A percentile compares a stretch with the other conserved stretches of the same genome.
Evolutionary conservation across 2,888 invertebrate genomes (phyloP).

Genomic region (Dendrolimus pini): DNA sequence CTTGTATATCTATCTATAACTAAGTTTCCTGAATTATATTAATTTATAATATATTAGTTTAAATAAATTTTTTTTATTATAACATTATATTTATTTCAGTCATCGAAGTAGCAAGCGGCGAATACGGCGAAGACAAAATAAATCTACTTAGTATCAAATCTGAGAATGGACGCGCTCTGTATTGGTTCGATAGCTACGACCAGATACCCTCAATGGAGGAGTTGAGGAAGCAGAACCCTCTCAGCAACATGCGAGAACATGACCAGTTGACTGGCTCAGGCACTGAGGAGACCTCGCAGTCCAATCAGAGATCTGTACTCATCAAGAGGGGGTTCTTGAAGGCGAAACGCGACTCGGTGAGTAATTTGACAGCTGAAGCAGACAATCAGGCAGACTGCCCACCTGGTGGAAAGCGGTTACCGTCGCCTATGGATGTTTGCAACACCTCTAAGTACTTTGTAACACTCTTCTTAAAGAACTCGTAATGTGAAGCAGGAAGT

Average conservation of each 20-base stretch:
- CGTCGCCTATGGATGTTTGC: no score
- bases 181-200: slow-evolving; percentile 81
- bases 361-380: slow-evolving; percentile 12
- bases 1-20: no score
- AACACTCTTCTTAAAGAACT: no score
- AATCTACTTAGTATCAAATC: slow-evolving; percentile 79
- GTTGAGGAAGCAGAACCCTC: slow-evolving; percentile 73
- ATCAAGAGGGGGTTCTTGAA: slow-evolving; percentile 84
- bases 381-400: no score
- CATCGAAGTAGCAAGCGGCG: slow-evolving; percentile 94
- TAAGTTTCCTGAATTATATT: no score
- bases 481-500: no score
- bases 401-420: no score
- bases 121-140: slow-evolving; percentile 90
- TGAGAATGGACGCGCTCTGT: slow-evolving; percentile 81
- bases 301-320: slow-evolving; percentile 83
- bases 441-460: no score
- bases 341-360: slow-evolving; percentile 83
- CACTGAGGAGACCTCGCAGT: slow-evolving; percentile 82
- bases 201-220: slow-evolving; percentile 74
- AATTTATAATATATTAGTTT: no score
- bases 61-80: no score
- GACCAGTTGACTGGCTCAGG: slow-evolving; percentile 38
- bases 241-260: slow-evolving; percentile 60
- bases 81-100: slow-evolving; percentile 71